Evolutionary conservation across 2,888 invertebrate species (phyloP), one percentile per base, ranked within the genome.

Genomic region (Emmelina monodactyla): DNA sequence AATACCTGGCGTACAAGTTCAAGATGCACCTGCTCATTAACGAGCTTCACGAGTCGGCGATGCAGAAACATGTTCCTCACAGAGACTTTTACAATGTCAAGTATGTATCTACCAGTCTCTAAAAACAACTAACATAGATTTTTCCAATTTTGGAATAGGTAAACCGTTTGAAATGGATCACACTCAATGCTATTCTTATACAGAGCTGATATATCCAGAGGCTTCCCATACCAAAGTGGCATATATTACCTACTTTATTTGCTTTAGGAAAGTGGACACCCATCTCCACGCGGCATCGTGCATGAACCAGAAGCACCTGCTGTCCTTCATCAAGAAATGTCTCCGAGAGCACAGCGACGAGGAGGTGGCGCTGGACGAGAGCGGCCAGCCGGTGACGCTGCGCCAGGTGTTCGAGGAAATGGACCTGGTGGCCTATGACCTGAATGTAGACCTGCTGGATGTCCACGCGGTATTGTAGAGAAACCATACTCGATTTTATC

Each of bases 281-380:
- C 97, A 98, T 76, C 95, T 98, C 53, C 97, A 98, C 70, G 97
- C 97, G 0, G 94, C 97, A 0, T 95, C 95, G 0, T 94, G 94
- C 65, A 98, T 98, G 98, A 98, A 97, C 75, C 97, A 98, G 72
- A 98, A 98, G 68, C 98, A 98, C 62, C 73, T 98, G 53, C 80
- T 98, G 42, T 88, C 97, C 12, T 98, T 98, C 71, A 98, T 98
- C 57, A 98, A 98, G 81, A 94, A 95, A 62, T 92, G 92, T 3
- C 79, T 98, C 53, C 94, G 95, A 61, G 91, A 88, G 47, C 85
- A 89, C 53, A 85, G 91, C 0, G 86, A 91, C 49, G 93, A 94
- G 66, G 62, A 62, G 42, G 69, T 58, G 40, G 59, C 55, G 34
- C 42, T 50, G 29, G 19, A 19, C 37, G 61, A 51, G 28, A 37